Evolutionary conservation across 2,797 vertebrate genomes (phyloP).

Genomic region (Platyrinchus mystaceus): DNA sequence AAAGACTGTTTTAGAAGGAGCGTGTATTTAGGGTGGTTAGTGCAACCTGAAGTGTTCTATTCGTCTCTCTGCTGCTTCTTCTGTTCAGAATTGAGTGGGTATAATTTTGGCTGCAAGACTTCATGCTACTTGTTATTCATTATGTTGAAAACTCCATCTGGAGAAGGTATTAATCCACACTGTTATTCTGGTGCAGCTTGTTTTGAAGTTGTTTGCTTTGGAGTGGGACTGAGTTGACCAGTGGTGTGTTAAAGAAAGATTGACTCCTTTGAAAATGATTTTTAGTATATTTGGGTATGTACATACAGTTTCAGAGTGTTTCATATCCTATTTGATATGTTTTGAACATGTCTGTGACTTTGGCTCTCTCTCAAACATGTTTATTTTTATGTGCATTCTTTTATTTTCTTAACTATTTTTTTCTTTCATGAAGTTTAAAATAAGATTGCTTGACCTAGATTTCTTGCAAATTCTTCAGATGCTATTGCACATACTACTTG

Average conservation of each 20-base stretch:
- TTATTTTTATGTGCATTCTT: background rate
- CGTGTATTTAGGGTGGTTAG: background rate
- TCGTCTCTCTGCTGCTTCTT: background rate
- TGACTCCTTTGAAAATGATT: background rate
- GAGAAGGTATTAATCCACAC: background rate
- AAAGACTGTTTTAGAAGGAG: background rate
- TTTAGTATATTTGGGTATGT: background rate
- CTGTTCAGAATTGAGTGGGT: background rate
- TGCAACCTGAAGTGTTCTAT: background rate
- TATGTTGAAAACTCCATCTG: background rate
- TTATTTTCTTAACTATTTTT: background rate
- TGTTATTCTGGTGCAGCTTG: background rate
- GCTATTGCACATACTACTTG: background rate
- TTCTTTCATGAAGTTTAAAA: background rate
- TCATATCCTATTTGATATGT: background rate
- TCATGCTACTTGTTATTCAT: background rate
- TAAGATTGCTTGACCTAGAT: background rate
- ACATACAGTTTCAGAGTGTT: background rate
- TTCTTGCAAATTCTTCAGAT: background rate
- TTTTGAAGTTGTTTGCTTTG: background rate
- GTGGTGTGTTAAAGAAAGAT: background rate
- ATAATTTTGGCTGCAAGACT: conserved; percentile 4
- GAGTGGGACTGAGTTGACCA: background rate
- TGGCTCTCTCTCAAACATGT: background rate
- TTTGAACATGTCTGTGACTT: background rate